Evolutionary conservation across 2,797 vertebrate species (phyloP).

Genomic region (Yasuhikotakia modesta): DNA sequence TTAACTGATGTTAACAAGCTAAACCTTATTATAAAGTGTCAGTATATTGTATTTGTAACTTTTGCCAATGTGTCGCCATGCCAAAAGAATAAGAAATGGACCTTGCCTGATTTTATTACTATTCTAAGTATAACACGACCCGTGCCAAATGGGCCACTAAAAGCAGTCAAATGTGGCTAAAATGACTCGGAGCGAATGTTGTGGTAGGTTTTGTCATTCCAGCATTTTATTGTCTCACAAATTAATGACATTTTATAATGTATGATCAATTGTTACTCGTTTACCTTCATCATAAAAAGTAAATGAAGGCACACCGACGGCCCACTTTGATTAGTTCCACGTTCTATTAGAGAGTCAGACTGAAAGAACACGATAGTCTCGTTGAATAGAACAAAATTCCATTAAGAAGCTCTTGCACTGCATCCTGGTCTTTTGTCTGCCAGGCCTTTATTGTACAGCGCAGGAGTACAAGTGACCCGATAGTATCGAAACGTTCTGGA

Average conservation of each 20-base stretch:
- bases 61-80: too few relatives aligned
- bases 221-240: slow-evolving; percentile 19
- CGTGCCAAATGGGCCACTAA: neutral
- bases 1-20: too few relatives aligned
- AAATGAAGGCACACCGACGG: slow-evolving; percentile 55
- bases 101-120: neutral
- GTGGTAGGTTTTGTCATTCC: slow-evolving; percentile 27
- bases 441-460: slow-evolving; percentile 56
- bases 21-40: too few relatives aligned
- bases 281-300: slow-evolving; percentile 54
- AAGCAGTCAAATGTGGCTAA: neutral
- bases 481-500: slow-evolving; percentile 73
- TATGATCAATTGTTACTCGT: slow-evolving; percentile 51
- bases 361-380: slow-evolving; percentile 34
- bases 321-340: slow-evolving; percentile 59
- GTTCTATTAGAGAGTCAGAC: slow-evolving; percentile 21
- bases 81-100: too few relatives aligned
- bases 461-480: slow-evolving; percentile 64
- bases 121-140: neutral
- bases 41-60: too few relatives aligned
- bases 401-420: slow-evolving; percentile 59
- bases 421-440: slow-evolving; percentile 73
- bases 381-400: slow-evolving; percentile 55
- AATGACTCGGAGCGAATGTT: slow-evolving; percentile 15
- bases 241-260: slow-evolving; percentile 57